Conservation (phyloP, 2,113 vertebrate genomes). For the Serilophus lunatus region DNA sequence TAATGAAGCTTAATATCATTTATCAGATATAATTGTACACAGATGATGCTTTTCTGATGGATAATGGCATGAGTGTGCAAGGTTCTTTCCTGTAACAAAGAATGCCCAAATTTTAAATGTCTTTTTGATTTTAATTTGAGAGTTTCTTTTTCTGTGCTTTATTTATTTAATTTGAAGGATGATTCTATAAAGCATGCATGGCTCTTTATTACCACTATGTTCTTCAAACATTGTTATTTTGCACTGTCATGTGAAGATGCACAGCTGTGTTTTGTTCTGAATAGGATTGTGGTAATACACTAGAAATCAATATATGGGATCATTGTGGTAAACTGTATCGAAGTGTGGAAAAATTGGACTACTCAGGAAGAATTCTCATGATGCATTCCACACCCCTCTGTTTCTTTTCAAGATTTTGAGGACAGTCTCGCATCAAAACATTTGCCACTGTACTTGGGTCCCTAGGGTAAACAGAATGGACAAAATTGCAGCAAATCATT, state of each 20-base stretch:
- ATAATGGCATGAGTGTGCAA: slow-evolving; percentile 60
- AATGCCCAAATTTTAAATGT: slow-evolving; percentile 66
- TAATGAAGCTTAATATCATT: slow-evolving; percentile 69
- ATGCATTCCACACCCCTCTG: background rate
- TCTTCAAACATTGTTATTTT: slow-evolving; percentile 37
- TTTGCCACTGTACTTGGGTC: background rate
- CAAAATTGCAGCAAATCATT: background rate
- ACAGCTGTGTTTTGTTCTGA: background rate
- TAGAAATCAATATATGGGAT: background rate
- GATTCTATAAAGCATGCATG: slow-evolving; percentile 16
- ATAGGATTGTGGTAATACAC: slow-evolving; percentile 2
- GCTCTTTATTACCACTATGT: slow-evolving; percentile 19
- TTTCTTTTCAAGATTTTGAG: background rate
- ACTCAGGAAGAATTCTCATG: background rate
- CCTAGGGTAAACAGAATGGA: background rate
- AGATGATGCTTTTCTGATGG: slow-evolving; percentile 69
- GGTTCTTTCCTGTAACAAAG: slow-evolving; percentile 62
- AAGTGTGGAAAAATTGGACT: background rate
- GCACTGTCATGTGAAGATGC: background rate
- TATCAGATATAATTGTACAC: slow-evolving; percentile 74
- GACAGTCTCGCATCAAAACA: background rate
- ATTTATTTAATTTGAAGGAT: slow-evolving; percentile 49
- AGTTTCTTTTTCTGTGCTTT: background rate
- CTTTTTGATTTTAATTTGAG: slow-evolving; percentile 67
- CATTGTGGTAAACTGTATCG: slow-evolving; percentile 36